phyloP scores from a whole-genome alignment of 2,888 invertebrate genomes.

The Neoascia interrupta region DNA sequence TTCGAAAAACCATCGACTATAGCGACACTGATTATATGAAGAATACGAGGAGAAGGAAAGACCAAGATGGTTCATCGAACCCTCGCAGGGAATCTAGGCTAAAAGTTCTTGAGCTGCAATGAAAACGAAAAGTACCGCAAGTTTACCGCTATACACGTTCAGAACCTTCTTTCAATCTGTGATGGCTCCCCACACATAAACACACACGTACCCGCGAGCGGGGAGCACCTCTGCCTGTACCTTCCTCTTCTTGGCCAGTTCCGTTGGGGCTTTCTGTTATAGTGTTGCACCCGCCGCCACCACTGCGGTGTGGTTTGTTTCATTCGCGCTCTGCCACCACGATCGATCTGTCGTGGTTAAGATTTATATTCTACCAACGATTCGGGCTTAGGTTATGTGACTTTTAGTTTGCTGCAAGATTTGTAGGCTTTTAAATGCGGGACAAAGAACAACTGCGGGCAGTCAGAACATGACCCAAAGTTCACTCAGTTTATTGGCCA shows the following conservation, averaged over 20 bases:
- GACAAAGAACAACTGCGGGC: constrained; percentile 4
- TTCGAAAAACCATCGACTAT: constrained; percentile 37
- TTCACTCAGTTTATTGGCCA: constrained; percentile 42
- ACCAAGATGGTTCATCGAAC: constrained; percentile 78
- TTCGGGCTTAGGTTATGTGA: constrained; percentile 39
- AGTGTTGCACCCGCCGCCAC: not conserved
- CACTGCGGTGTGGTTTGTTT: constrained; percentile 38
- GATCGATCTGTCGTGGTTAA: constrained; percentile 39
- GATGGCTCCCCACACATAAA: constrained; percentile 18
- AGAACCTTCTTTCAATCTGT: constrained; percentile 59
- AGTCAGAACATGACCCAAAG: constrained; percentile 52
- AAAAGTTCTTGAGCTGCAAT: constrained; percentile 80
- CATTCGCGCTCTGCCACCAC: constrained; percentile 53
- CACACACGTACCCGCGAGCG: not conserved
- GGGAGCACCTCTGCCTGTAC: too few species aligned
- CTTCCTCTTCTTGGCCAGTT: constrained; percentile 34
- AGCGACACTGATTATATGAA: constrained; percentile 39
- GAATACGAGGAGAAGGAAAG: constrained; percentile 23
- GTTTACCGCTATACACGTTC: constrained; percentile 78
- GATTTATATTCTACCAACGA: constrained; percentile 57
- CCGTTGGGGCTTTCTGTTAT: constrained; percentile 34
- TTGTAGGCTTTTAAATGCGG: constrained; percentile 10
- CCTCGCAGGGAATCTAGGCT: constrained; percentile 79
- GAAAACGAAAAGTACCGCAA: constrained; percentile 81
- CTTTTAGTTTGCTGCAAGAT: constrained; percentile 26